Percentiles rank a stretch among this genome's conserved stretches.
Conservation (phyloP, 30 jellyfish, hydroid and myxozoan genomes). For the Chironex yamaguchii region DNA sequence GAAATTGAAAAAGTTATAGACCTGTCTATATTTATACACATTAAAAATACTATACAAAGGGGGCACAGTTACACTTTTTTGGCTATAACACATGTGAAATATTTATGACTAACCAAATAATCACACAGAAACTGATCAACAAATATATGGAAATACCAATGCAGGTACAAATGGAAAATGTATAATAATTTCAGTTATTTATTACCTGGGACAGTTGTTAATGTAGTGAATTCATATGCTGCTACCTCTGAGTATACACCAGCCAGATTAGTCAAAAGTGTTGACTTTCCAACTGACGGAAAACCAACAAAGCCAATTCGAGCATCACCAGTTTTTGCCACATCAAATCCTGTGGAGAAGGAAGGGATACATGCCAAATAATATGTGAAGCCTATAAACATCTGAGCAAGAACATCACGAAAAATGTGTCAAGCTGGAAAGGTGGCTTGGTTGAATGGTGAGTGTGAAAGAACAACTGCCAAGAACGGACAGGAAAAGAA, state of each 20-base stretch:
- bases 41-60: no score
- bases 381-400: no score
- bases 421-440: no score
- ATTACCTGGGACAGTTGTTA: slow-evolving; percentile 98
- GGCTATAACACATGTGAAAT: no score
- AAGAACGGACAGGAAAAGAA: no score
- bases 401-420: no score
- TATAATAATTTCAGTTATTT: background rate
- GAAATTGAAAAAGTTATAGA: no score
- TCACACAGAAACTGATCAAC: background rate
- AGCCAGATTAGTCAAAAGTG: slow-evolving; percentile 92
- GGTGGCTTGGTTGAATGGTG: no score
- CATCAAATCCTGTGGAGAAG: slow-evolving; percentile 89
- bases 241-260: slow-evolving; percentile 99
- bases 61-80: no score
- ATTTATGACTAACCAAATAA: background rate
- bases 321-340: slow-evolving; percentile 99
- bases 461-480: no score
- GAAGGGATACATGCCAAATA: no score
- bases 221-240: slow-evolving; percentile 97
- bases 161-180: background rate
- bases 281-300: slow-evolving; percentile 99
- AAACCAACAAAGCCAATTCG: slow-evolving; percentile 98
- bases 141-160: background rate
- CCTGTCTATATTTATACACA: no score